These are phyloP conservation scores for Troides helena DNA, from an alignment of 2,888 invertebrate genomes.

Conservation along the genomic window DNA sequence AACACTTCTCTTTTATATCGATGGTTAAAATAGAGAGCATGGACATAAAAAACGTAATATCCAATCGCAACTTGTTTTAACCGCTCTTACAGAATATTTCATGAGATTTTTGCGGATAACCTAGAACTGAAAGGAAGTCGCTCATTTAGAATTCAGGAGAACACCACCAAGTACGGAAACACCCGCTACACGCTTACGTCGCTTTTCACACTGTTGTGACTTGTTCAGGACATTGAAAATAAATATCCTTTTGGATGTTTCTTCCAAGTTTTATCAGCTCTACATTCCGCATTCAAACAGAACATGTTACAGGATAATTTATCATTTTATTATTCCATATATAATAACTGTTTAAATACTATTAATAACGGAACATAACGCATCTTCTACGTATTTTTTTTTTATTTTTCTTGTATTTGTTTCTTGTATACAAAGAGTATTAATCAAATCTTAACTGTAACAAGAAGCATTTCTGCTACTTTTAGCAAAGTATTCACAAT, in stretches of 20 bases:
- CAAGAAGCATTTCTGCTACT: too few species aligned
- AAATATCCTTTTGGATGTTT: conserved; percentile 4
- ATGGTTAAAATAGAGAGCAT: not conserved
- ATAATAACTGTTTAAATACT: too few species aligned
- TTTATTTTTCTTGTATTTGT: too few species aligned
- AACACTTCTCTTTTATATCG: not conserved
- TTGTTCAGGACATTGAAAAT: conserved; percentile 17
- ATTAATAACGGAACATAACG: too few species aligned
- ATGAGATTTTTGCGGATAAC: conserved; percentile 4
- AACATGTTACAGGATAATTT: not conserved
- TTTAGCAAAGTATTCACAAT: too few species aligned
- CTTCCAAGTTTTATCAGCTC: not conserved
- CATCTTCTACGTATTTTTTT: too few species aligned
- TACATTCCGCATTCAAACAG: not conserved
- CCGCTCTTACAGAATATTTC: not conserved
- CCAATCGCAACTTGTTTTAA: not conserved
- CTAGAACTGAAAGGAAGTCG: conserved; percentile 13
- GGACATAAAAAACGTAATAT: not conserved
- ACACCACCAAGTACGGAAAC: conserved; percentile 26
- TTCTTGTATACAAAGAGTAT: too few species aligned
- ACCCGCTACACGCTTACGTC: conserved; percentile 23
- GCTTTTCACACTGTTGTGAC: conserved; percentile 26
- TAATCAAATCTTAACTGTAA: too few species aligned
- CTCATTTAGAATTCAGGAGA: conserved; percentile 28
- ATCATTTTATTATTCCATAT: too few species aligned